Base-by-base conservation (phyloP, 2,888 invertebrate genomes). In the Brachyptera putata region DNA sequence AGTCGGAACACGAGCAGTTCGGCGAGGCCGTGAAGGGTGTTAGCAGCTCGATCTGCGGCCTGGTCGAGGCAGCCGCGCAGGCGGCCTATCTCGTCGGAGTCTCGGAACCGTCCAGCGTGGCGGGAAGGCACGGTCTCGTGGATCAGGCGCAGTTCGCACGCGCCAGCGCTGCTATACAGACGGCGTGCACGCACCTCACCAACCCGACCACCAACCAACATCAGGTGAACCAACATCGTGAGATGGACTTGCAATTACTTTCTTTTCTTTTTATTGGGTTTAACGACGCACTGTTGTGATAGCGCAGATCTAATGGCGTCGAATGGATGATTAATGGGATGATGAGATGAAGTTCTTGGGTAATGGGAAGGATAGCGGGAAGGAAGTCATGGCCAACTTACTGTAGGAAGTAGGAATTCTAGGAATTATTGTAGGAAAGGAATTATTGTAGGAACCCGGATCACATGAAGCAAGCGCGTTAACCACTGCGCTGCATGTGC, bases 21-120 rank as follows among this genome's bases (percentile, higher is more conserved):
- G 87, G 91, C 9, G 84, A 86, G 59, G 84, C 91, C 1, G 94
- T 96, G 0, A 82, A 84, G 63, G 84, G 84, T 25, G 95, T 95
- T 7, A 92, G 94, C 3, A 80, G 81, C 56, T 90, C 95, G 0
- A 93, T 98, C 58, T 94, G 93, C 70, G 92, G 91, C 0, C 78
- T 98, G 22, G 89, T 95, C 24, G 96, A 98, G 77, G 89, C 92
- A 48, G 87, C 95, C 0, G 94, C 95, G 1, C 97, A 96, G 76
- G 91, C 95, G 0, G 95, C 96, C 0, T 99, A 98, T 73, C 77
- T 98, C 68, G 87, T 97, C 67, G 98, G 94, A 0, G 90, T 95
- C 1, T 91, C 96, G 0, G 95, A 98, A 76, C 86, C 91, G 30
- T 87, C 88, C 1, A 92, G 92, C 62, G 88, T 88, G 16, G 91